Conservation (phyloP, 1,140 invertebrate species). For the Matsumurasca onukii region DNA sequence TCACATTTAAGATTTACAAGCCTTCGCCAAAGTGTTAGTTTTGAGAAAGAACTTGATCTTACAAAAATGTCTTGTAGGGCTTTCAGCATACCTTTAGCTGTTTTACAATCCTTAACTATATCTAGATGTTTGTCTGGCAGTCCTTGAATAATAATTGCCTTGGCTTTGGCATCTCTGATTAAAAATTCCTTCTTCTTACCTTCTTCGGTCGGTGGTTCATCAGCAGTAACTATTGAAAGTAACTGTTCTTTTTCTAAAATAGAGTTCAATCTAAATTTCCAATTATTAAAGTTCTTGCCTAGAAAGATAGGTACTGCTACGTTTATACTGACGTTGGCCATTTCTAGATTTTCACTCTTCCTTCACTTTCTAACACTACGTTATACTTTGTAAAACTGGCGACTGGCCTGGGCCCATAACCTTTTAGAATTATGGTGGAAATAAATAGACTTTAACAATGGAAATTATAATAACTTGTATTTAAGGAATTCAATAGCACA, state of each 20-base stretch:
- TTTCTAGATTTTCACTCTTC: not conserved
- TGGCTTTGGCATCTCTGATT: not conserved
- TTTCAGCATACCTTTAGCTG: not conserved
- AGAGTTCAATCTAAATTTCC: not conserved
- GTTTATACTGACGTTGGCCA: not conserved
- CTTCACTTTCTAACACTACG: not conserved
- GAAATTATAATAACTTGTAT: too few species aligned
- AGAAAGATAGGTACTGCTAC: not conserved
- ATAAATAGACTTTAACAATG: too few species aligned
- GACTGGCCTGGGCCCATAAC: not conserved
- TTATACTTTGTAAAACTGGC: not conserved
- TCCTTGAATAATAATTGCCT: constrained; percentile 1
- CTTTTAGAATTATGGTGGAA: too few species aligned
- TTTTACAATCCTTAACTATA: not conserved
- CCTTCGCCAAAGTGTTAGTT: not conserved
- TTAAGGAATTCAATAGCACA: too few species aligned
- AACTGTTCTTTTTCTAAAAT: constrained; percentile 7
- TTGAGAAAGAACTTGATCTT: constrained; percentile 10
- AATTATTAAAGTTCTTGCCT: constrained; percentile 2
- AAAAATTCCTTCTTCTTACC: constrained; percentile 1
- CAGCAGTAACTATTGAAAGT: not conserved
- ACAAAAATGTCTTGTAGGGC: not conserved
- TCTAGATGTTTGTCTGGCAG: not conserved
- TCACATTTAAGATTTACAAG: not conserved
- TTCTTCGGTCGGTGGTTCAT: not conserved